Conservation (phyloP, 2,113 vertebrate species). For the Ophthalmolycus amberensis region DNA sequence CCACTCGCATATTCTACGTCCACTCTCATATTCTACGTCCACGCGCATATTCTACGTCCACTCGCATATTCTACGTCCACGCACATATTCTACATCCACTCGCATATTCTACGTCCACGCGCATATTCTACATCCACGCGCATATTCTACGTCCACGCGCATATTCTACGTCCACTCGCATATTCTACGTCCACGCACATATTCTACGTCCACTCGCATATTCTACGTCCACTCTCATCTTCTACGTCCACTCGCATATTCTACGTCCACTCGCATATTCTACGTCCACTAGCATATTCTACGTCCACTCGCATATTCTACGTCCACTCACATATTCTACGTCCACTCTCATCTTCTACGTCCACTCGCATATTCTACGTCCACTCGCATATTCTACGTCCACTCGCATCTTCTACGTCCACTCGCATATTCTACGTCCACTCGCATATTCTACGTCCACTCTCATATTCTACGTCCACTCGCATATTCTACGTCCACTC, state of each 20-base stretch:
- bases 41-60: background rate
- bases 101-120: slow-evolving; percentile 89
- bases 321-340: slow-evolving; percentile 88
- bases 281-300: too few relatives aligned
- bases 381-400: slow-evolving; percentile 88
- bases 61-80: slow-evolving; percentile 53
- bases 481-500: slow-evolving; percentile 89
- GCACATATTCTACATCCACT: too few relatives aligned
- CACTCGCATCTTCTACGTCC: slow-evolving; percentile 88
- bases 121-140: slow-evolving; percentile 90
- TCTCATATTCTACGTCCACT: slow-evolving; percentile 89
- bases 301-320: slow-evolving; percentile 88
- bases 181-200: slow-evolving; percentile 90
- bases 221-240: slow-evolving; percentile 89
- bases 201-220: slow-evolving; percentile 90
- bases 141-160: slow-evolving; percentile 89
- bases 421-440: slow-evolving; percentile 88
- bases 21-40: too few relatives aligned
- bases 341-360: slow-evolving; percentile 88
- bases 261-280: slow-evolving; percentile 90
- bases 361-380: too few relatives aligned
- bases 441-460: slow-evolving; percentile 88
- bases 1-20: too few relatives aligned
- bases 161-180: slow-evolving; percentile 88
- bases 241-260: slow-evolving; percentile 90